Evolutionary conservation across 1,140 invertebrate genomes (phyloP), one percentile per base, ranked within the genome.

Genomic region (Calosoma granatense): DNA sequence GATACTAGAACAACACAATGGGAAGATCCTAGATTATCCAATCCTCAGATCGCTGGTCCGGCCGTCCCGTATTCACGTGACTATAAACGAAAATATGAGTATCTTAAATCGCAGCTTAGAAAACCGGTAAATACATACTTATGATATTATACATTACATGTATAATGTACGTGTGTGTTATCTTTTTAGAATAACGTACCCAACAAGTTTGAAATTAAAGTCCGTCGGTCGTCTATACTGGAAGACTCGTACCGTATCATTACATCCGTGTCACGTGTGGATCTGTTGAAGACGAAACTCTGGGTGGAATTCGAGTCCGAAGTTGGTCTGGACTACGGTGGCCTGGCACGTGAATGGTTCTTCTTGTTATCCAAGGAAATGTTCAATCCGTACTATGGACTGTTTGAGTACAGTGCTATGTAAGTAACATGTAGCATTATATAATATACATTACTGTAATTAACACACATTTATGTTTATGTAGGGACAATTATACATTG

Each of bases 231-330:
- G 63, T 89, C 90, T 58, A 94, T 99, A 63, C 77, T 99, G 59
- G 97, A 99, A 76, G 95, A 98, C 74, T 98, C 96, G 1, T 93
- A 89, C 73, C 80, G 90, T 67, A 90, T 90, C 64, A 93, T 94
- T 67, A 91, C 83, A 63, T 88, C 85, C 56, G 90, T 94, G 20
- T 83, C 81, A 55, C 79, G 89, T 65, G 81, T 90, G 51, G 92
- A 96, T 68, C 78, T 96, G 64, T 78, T 98, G 56, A 95, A 97
- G 74, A 94, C 94, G 23, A 98, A 98, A 76, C 75, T 99, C 55
- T 98, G 95, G 96, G 88, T 99, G 30, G 95, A 98, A 75, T 98
- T 99, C 76, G 94, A 98, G 70, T 91, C 92, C 17, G 96, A 98
- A 79, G 87, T 94, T 56, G 95, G 96, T 1, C 77, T 97, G 23